Evolutionary conservation across 2,113 vertebrate species (phyloP).

Genomic region (Neolamprologus sp.): DNA sequence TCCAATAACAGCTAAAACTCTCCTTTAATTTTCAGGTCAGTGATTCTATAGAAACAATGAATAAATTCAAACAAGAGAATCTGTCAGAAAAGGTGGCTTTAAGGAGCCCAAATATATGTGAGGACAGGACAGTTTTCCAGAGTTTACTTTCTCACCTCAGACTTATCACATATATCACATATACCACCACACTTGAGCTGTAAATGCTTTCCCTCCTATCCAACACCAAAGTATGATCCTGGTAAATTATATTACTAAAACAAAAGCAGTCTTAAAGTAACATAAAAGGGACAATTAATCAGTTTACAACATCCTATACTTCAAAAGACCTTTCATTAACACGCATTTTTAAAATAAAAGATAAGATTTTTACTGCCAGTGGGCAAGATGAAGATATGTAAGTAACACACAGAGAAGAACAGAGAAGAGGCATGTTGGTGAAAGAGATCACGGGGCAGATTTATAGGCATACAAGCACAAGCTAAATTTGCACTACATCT

Average conservation of each 20-base stretch:
- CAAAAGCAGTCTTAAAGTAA: not conserved
- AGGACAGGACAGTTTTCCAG: not conserved
- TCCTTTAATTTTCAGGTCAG: not conserved
- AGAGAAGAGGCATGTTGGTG: not conserved
- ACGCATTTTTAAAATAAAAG: not conserved
- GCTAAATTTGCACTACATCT: not conserved
- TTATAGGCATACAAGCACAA: not conserved
- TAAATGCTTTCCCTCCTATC: not conserved
- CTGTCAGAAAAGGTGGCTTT: not conserved
- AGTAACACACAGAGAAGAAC: not conserved
- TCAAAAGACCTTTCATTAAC: not conserved
- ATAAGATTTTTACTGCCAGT: not conserved
- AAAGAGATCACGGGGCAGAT: not conserved
- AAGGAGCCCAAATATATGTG: not conserved
- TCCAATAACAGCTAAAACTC: not conserved
- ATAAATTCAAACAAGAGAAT: not conserved
- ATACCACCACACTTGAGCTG: not conserved
- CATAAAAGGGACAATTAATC: not conserved
- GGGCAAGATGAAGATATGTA: not conserved
- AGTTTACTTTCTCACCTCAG: not conserved
- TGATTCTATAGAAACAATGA: not conserved
- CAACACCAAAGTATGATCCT: not conserved
- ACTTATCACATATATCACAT: not conserved
- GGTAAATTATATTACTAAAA: not conserved
- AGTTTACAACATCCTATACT: not conserved